Conservation (phyloP, 2,113 vertebrate species). For the Charadrius vociferus region DNA sequence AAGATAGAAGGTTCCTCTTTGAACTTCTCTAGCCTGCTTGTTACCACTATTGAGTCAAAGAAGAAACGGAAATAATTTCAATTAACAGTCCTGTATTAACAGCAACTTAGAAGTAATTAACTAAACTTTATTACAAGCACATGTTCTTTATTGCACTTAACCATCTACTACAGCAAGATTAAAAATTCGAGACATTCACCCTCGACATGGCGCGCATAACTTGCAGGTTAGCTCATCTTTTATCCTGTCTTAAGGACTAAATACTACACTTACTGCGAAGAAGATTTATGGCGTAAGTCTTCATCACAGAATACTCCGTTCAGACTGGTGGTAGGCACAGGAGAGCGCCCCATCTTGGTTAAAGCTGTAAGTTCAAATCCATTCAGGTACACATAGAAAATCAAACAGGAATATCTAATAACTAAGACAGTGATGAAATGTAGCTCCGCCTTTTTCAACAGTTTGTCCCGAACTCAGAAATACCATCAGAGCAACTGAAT, state of each 20-base stretch:
- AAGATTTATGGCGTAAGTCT: background rate
- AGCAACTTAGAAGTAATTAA: background rate
- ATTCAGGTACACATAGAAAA: background rate
- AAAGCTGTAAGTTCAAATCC: background rate
- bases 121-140: background rate
- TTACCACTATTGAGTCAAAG: background rate
- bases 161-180: background rate
- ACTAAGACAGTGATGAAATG: background rate
- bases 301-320: background rate
- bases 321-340: background rate
- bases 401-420: background rate
- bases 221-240: background rate
- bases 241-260: background rate
- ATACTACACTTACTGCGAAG: background rate
- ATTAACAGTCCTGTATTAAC: background rate
- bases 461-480: background rate
- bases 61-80: background rate
- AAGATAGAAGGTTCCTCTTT: background rate
- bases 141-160: background rate
- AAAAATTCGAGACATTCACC: background rate
- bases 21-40: background rate
- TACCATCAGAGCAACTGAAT: background rate
- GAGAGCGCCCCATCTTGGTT: background rate
- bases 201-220: accelerated
- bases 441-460: background rate